Conservation (phyloP, 1,140 invertebrate genomes). For the Mylabris phalerata region DNA sequence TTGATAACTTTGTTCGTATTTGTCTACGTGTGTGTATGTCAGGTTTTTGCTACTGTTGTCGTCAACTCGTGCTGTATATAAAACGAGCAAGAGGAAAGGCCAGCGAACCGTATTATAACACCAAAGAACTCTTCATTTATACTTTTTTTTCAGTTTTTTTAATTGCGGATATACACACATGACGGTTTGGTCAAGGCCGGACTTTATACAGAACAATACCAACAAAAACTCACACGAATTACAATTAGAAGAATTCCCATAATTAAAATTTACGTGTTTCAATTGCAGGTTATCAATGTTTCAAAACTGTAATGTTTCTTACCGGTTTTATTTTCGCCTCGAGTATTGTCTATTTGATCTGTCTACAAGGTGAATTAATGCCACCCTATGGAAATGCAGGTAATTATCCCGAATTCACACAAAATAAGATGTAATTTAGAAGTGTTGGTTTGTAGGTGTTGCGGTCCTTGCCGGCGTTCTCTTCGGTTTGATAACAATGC, state of each 20-base stretch:
- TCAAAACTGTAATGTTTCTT: conserved; percentile 84
- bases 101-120: too few relatives aligned
- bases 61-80: too few relatives aligned
- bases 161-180: neutral
- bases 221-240: neutral
- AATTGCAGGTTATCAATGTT: conserved; percentile 76
- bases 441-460: conserved; percentile 47
- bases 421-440: neutral
- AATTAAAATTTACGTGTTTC: neutral
- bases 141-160: too few relatives aligned
- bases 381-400: conserved; percentile 67
- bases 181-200: conserved; percentile 7
- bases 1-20: too few relatives aligned
- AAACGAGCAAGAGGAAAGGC: too few relatives aligned
- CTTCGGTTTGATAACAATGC: conserved; percentile 72
- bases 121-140: too few relatives aligned
- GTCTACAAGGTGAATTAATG: conserved; percentile 65
- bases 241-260: neutral
- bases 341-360: conserved; percentile 70
- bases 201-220: neutral
- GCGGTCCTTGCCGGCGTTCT: conserved; percentile 67
- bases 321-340: conserved; percentile 82
- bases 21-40: too few relatives aligned
- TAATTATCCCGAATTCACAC: conserved; percentile 28
- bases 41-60: too few relatives aligned